Evolutionary conservation across 64 coral and sea anemone genomes (phyloP).

Genomic region (Exaiptasia diaphana): DNA sequence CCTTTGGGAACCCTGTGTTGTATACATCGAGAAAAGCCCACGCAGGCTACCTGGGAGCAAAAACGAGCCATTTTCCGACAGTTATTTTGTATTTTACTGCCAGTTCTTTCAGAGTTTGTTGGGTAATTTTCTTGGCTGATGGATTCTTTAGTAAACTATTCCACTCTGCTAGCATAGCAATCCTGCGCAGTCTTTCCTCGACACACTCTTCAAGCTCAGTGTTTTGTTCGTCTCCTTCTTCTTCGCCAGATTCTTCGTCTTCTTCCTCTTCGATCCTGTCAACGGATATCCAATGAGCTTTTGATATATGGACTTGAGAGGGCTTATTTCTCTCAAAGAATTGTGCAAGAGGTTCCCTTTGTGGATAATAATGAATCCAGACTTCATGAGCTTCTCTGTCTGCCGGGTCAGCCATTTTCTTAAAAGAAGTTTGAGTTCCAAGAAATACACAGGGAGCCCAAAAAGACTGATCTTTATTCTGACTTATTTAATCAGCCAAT

Average conservation of each 20-base stretch:
- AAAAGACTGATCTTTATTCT: too few species aligned
- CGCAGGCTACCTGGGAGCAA: background rate
- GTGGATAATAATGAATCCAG: too few species aligned
- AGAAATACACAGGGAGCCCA: too few species aligned
- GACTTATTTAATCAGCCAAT: too few species aligned
- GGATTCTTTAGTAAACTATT: background rate
- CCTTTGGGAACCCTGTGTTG: too few species aligned
- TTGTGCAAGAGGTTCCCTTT: background rate
- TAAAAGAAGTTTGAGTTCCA: too few species aligned
- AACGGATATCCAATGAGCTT: background rate
- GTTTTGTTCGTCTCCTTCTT: background rate
- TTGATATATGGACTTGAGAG: background rate
- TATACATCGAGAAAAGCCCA: too few species aligned
- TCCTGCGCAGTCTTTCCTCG: background rate
- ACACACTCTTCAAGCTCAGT: background rate
- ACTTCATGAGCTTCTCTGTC: too few species aligned
- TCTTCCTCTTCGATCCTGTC: background rate
- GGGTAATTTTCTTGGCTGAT: background rate
- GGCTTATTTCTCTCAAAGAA: conserved; percentile 2
- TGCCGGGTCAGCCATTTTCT: too few species aligned
- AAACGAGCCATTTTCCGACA: conserved; percentile 33
- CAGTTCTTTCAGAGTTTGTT: background rate
- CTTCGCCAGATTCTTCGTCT: background rate
- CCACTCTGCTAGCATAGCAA: background rate
- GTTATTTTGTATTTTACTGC: conserved; percentile 5